phyloP scores from a whole-genome alignment of 2,113 vertebrate genomes.

The Chrysemys picta region DNA sequence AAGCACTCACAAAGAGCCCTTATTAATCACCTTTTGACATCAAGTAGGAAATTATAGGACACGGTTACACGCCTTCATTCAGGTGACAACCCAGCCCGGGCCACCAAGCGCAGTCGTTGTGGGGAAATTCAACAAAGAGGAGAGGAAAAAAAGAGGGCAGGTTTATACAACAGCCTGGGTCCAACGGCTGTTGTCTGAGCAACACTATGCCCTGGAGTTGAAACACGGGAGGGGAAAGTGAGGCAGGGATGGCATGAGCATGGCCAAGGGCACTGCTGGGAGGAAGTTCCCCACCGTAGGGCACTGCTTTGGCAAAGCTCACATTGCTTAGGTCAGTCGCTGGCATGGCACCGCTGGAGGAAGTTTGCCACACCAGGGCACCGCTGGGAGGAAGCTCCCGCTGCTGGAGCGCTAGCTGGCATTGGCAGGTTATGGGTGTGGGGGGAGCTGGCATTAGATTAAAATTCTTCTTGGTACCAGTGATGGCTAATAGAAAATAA shows the following conservation, averaged over 20 bases:
- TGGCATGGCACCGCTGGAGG: not conserved
- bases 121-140: not conserved
- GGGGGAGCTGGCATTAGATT: not conserved
- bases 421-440: not conserved
- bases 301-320: not conserved
- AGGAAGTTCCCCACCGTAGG: not conserved
- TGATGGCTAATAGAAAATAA: not conserved
- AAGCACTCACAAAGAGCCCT: not conserved
- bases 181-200: not conserved
- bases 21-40: not conserved
- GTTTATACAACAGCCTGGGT: not conserved
- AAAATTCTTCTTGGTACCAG: not conserved
- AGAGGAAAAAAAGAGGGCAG: not conserved
- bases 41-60: not conserved
- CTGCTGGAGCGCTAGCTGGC: not conserved
- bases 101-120: not conserved
- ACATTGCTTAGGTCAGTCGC: not conserved
- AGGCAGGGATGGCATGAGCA: not conserved
- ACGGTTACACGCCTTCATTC: not conserved
- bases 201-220: not conserved
- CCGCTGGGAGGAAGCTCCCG: not conserved
- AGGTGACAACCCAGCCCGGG: not conserved
- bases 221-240: too few relatives aligned
- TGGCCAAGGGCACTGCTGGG: too few relatives aligned
- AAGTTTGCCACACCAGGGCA: too few relatives aligned